Evolutionary conservation across 2,113 vertebrate species (phyloP).

Genomic region (Casuarius casuarius): DNA sequence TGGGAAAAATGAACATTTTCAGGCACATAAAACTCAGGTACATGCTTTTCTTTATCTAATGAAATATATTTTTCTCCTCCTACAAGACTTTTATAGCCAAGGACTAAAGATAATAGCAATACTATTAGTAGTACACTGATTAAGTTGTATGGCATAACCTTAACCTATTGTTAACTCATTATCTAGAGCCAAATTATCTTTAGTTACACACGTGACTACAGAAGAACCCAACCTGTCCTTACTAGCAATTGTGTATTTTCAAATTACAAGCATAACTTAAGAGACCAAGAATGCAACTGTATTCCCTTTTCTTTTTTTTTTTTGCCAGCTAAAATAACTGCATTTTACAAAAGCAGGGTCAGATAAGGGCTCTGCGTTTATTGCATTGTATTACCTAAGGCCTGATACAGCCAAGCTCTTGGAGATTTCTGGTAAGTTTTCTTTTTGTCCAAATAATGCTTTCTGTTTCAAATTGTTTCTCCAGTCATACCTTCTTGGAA

Average conservation of each 20-base stretch:
- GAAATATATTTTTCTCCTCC: neutral
- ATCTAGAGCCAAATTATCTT: neutral
- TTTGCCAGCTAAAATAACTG: neutral
- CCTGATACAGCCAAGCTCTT: neutral
- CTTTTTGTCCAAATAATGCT: neutral
- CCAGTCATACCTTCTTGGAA: neutral
- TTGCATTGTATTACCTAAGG: fast-evolving
- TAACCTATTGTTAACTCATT: neutral
- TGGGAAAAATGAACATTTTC: neutral
- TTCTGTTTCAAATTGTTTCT: neutral
- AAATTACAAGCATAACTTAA: fast-evolving
- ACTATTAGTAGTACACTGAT: neutral
- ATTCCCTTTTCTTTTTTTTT: too few species aligned
- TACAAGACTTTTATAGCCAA: neutral
- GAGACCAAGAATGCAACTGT: neutral
- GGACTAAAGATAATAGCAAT: neutral
- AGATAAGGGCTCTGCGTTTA: neutral
- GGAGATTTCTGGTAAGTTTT: neutral
- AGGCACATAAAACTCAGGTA: neutral
- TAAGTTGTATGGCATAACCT: neutral
- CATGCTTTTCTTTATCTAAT: neutral
- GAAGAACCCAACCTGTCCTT: neutral
- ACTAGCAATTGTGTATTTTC: neutral
- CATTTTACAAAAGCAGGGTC: neutral
- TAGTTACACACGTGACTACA: neutral